phyloP scores from a whole-genome alignment of 2,797 vertebrate genomes.

The Peromyscus melanophrys region DNA sequence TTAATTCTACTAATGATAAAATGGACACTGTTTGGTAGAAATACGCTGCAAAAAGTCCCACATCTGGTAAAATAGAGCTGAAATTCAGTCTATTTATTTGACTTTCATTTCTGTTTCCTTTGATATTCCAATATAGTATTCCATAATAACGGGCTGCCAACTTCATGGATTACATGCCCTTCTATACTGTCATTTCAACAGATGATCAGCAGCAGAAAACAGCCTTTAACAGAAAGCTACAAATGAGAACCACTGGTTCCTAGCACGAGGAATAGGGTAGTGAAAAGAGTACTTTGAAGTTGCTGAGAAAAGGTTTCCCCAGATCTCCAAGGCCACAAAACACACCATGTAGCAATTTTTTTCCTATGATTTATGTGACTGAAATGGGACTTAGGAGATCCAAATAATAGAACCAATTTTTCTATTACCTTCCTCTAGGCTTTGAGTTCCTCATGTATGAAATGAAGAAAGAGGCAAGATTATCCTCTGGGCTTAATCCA shows the following conservation, averaged over 20 bases:
- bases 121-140: not conserved
- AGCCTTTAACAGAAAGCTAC: not conserved
- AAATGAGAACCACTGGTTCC: not conserved
- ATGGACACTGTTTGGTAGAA: not conserved
- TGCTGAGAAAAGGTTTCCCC: slow-evolving; percentile 1
- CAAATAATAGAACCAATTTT: not conserved
- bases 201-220: not conserved
- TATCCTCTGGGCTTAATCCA: not conserved
- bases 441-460: slow-evolving; percentile 17
- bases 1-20: not conserved
- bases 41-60: not conserved
- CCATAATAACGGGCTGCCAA: not conserved
- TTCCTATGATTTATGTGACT: slow-evolving; percentile 6
- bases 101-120: not conserved
- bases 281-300: not conserved
- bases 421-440: not conserved
- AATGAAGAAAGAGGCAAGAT: not conserved
- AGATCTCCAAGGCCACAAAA: slow-evolving; percentile 33
- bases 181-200: not conserved
- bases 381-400: not conserved
- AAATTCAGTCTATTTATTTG: not conserved
- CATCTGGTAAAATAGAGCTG: not conserved
- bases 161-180: not conserved
- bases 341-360: not conserved
- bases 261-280: not conserved